Evolutionary conservation across 2,113 vertebrate species (phyloP).

Genomic region (Macrotis lagotis): DNA sequence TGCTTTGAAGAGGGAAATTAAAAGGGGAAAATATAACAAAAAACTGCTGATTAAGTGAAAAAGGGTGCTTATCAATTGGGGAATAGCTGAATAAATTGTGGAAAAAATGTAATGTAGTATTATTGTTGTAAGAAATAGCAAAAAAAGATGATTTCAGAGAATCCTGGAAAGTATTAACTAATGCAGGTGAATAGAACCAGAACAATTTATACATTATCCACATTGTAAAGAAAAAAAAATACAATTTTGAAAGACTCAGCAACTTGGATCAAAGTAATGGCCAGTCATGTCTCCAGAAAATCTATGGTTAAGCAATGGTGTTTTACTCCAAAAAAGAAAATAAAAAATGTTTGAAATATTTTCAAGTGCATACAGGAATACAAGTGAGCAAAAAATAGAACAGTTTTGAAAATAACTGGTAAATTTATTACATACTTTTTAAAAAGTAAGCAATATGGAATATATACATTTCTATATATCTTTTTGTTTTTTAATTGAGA

Average conservation of each 20-base stretch:
- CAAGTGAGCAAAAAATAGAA: neutral
- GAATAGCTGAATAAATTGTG: neutral
- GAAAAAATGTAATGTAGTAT: neutral
- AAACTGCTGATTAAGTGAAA: neutral
- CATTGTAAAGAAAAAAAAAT: neutral
- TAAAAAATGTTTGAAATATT: neutral
- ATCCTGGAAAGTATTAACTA: neutral
- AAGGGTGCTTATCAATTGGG: neutral
- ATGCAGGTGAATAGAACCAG: neutral
- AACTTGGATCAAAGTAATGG: neutral
- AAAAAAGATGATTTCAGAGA: neutral
- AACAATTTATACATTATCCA: neutral
- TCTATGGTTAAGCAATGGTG: neutral
- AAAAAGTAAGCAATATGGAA: neutral
- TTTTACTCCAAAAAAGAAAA: neutral
- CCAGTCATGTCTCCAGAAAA: neutral
- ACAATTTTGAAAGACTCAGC: neutral
- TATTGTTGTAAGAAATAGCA: neutral
- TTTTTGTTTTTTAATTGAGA: neutral
- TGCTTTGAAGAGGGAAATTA: neutral
- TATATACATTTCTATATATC: neutral
- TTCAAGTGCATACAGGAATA: neutral
- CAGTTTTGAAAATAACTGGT: neutral
- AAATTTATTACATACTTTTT: neutral
- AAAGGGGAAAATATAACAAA: neutral